Conservation (phyloP, 2,888 invertebrate species). For the Epicampocera succincta region DNA sequence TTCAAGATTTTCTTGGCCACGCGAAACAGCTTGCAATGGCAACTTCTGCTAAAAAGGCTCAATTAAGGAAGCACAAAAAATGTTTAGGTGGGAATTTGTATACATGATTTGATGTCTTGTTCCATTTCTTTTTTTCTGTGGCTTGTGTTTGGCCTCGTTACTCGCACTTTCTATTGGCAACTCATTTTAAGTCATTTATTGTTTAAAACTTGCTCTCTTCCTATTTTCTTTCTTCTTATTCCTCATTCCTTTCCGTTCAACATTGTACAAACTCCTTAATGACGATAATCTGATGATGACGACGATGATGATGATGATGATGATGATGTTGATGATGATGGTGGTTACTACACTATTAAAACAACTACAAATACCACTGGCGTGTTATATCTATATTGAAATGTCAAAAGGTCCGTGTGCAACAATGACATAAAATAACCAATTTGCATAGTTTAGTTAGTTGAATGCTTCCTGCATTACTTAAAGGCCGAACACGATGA, state of each 20-base stretch:
- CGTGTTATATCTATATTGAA: conserved; percentile 25
- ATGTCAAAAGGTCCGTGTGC: conserved; percentile 64
- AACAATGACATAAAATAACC: conserved; percentile 77
- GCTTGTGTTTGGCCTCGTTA: background rate
- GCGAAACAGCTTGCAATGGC: too few species aligned
- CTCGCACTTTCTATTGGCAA: conserved; percentile 28
- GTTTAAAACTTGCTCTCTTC: background rate
- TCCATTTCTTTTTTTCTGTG: background rate
- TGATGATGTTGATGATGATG: conserved; percentile 19
- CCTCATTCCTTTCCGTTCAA: conserved; percentile 41
- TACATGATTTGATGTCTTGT: conserved; percentile 35
- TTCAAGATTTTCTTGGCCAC: too few species aligned
- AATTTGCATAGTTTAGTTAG: conserved; percentile 80
- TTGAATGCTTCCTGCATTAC: conserved; percentile 78
- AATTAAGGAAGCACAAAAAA: too few species aligned
- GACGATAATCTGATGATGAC: conserved; percentile 16
- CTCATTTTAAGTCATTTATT: conserved; percentile 20
- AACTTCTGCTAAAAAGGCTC: too few species aligned
- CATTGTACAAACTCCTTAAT: conserved; percentile 39
- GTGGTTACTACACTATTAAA: conserved; percentile 3
- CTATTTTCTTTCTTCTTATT: conserved; percentile 2
- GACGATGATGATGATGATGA: conserved; percentile 25
- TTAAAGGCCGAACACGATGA: conserved; percentile 49
- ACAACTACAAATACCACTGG: conserved; percentile 19
- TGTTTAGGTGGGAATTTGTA: background rate